These are phyloP conservation scores for Smutsia temminckii DNA, from an alignment of 2,797 vertebrate species.

Conservation along the genomic window DNA sequence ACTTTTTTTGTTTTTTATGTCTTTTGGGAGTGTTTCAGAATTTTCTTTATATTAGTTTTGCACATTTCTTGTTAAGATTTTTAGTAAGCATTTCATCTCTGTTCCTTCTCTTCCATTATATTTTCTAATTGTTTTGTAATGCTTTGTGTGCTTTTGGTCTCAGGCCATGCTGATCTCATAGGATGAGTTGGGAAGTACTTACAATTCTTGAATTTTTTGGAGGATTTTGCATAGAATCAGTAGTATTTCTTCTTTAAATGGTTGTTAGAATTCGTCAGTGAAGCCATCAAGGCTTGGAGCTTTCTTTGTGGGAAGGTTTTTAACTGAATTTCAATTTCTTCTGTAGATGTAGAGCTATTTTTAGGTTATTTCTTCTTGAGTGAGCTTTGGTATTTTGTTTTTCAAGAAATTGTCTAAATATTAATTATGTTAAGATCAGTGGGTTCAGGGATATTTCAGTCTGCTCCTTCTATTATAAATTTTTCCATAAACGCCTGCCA, in stretches of 20 bases:
- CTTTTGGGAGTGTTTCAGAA: not conserved
- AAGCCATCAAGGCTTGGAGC: not conserved
- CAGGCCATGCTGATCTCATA: not conserved
- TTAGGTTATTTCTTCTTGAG: conserved; percentile 5
- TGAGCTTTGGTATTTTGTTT: conserved; percentile 21
- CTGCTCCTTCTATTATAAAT: not conserved
- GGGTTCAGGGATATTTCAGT: not conserved
- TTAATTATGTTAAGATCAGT: not conserved
- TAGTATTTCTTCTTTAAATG: not conserved
- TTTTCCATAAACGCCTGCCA: not conserved
- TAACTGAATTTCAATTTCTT: not conserved
- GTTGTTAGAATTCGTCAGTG: not conserved
- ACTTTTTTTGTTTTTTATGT: not conserved
- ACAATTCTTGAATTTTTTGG: not conserved
- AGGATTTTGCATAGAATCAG: not conserved
- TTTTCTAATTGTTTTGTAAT: not conserved
- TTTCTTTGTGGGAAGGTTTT: conserved; percentile 13
- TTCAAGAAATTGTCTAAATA: not conserved
- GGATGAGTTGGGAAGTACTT: not conserved
- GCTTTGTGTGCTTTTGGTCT: not conserved
- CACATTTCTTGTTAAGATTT: not conserved
- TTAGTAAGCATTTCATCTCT: not conserved
- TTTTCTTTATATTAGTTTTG: not conserved
- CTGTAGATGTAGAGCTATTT: not conserved
- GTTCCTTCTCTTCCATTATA: not conserved